These are phyloP conservation scores for Pyrrhosoma nymphula DNA, from an alignment of 2,888 invertebrate species.

Conservation along the genomic window DNA sequence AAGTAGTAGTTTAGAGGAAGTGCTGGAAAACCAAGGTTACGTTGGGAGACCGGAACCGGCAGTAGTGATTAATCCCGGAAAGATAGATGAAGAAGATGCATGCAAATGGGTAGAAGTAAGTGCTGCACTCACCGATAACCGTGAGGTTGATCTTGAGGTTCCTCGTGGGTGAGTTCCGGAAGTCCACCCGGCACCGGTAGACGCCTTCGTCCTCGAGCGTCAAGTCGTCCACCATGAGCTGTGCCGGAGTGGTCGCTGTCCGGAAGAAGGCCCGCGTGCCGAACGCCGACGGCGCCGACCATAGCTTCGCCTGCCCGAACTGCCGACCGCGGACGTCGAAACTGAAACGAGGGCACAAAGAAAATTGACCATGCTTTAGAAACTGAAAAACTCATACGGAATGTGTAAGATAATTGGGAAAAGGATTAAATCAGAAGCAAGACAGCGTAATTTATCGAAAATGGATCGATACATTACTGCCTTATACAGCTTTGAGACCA, in stretches of 20 bases:
- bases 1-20: no score
- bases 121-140: conserved; percentile 83
- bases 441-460: neutral
- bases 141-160: conserved; percentile 88
- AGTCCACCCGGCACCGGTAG: conserved; percentile 87
- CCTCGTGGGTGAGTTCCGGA: conserved; percentile 86
- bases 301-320: conserved; percentile 80
- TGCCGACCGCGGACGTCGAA: conserved; percentile 82
- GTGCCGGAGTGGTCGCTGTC: conserved; percentile 81
- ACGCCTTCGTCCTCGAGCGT: conserved; percentile 84
- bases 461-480: neutral
- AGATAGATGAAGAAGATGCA: no score
- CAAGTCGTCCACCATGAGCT: conserved; percentile 81
- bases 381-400: no score
- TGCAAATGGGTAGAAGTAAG: no score
- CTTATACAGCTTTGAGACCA: no score
- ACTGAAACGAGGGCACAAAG: conserved; percentile 77
- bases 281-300: conserved; percentile 82
- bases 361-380: no score
- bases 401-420: no score
- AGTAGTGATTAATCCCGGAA: no score
- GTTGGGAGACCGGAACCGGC: no score
- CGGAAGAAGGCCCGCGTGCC: conserved; percentile 82
- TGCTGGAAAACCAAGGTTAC: no score
- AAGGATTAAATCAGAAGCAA: no score